Evolutionary conservation across 2,113 vertebrate genomes (phyloP).

Genomic region (Prunella fulvescens): DNA sequence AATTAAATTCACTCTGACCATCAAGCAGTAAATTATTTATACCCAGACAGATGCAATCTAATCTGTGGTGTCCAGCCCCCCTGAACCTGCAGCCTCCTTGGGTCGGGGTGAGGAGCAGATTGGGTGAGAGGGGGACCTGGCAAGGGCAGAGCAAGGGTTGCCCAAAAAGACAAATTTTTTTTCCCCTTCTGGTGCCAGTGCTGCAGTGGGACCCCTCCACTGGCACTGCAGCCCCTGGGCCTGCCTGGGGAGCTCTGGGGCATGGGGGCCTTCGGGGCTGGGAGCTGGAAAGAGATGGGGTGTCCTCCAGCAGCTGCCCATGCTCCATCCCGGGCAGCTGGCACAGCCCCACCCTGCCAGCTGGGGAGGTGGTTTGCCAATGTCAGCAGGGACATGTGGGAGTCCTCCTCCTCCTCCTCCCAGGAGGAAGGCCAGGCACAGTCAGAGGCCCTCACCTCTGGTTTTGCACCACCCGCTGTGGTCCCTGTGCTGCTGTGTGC

Average conservation of each 20-base stretch:
- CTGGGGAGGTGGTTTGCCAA: background rate
- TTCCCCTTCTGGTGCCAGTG: too few relatives aligned
- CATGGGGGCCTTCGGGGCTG: rapidly evolving
- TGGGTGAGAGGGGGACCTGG: background rate
- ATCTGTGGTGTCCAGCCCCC: constrained; percentile 58
- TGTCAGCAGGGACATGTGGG: background rate
- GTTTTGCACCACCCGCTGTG: background rate
- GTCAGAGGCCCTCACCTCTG: background rate
- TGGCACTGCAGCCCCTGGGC: background rate
- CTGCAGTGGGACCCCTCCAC: background rate
- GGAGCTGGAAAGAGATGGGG: background rate
- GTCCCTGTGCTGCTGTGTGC: background rate
- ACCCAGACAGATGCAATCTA: constrained; percentile 76
- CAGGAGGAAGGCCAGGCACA: background rate
- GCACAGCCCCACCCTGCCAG: rapidly evolving
- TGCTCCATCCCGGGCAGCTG: background rate
- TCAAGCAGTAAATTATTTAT: constrained; percentile 81
- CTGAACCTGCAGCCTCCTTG: constrained; percentile 11
- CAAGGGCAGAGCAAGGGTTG: background rate
- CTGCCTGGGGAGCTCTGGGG: background rate
- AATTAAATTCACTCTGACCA: constrained; percentile 80
- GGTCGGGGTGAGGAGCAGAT: background rate
- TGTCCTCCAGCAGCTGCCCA: background rate
- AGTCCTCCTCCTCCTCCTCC: background rate
- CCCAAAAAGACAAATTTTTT: background rate